Percentiles rank a stretch among this genome's conserved stretches.
phyloP scores from a whole-genome alignment of 2,113 vertebrate species.

The Alligator mississippiensis region DNA sequence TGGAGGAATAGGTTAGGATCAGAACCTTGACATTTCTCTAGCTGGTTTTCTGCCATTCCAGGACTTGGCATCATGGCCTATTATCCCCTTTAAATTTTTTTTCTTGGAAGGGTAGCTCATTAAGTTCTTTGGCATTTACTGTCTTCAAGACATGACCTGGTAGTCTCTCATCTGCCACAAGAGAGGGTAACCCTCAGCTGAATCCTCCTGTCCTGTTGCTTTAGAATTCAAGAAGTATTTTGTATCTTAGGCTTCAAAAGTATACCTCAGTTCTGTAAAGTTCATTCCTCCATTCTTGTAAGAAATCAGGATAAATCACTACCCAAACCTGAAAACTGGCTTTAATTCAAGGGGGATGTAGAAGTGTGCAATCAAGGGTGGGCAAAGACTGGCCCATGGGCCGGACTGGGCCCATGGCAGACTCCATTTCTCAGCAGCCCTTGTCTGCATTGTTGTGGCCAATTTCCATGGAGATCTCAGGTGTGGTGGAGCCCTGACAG shows the following conservation, averaged over 20 bases:
- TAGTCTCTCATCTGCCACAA: not conserved
- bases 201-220: not conserved
- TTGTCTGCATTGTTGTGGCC: too few relatives aligned
- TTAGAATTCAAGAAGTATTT: not conserved
- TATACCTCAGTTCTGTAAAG: not conserved
- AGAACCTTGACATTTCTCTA: not conserved
- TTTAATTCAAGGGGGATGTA: not conserved
- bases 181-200: not conserved
- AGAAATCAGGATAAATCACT: not conserved
- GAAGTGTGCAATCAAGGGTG: fast-evolving
- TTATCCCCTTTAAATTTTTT: not conserved
- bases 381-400: not conserved
- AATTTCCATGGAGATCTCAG: too few relatives aligned
- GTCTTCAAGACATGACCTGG: not conserved
- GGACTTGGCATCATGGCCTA: not conserved
- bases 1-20: not conserved
- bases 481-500: too few relatives aligned
- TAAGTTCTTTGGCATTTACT: not conserved
- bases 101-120: not conserved
- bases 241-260: not conserved
- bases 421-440: too few relatives aligned
- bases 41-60: not conserved
- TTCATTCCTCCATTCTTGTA: not conserved
- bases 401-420: too few relatives aligned
- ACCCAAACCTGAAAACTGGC: not conserved